Evolutionary conservation across 2,888 invertebrate species (phyloP).

Genomic region (Herminia tarsipennalis): DNA sequence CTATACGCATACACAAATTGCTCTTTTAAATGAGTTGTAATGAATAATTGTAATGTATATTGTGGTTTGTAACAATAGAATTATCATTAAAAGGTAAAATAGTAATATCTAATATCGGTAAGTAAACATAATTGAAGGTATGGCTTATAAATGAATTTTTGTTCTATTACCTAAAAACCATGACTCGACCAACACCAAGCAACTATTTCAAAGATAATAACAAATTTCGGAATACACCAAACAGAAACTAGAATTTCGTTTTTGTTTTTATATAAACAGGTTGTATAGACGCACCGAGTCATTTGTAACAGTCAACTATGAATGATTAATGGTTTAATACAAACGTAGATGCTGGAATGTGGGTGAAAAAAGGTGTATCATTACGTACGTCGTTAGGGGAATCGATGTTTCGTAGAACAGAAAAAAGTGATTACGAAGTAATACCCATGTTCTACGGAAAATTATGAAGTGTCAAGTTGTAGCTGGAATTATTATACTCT

Average conservation of each 20-base stretch:
- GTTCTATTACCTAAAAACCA: slow-evolving; percentile 2
- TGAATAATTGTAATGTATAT: too few species aligned
- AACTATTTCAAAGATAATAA: slow-evolving; percentile 29
- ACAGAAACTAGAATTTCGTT: slow-evolving; percentile 11
- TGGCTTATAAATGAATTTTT: background rate
- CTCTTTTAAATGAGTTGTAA: too few species aligned
- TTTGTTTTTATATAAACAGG: slow-evolving; percentile 30
- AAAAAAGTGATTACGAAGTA: slow-evolving; percentile 17
- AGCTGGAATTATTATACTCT: background rate
- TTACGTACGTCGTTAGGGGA: slow-evolving; percentile 31
- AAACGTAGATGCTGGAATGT: slow-evolving; percentile 15
- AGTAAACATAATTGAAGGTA: background rate
- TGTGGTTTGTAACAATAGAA: too few species aligned
- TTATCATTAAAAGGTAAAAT: too few species aligned
- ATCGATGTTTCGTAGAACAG: slow-evolving; percentile 19
- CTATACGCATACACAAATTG: too few species aligned
- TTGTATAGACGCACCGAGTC: slow-evolving; percentile 37
- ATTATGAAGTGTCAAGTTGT: slow-evolving; percentile 4
- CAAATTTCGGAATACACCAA: slow-evolving; percentile 10
- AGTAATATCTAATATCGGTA: too few species aligned
- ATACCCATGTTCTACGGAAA: slow-evolving; percentile 8
- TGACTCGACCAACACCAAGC: slow-evolving; percentile 8
- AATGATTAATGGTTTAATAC: slow-evolving; percentile 46
- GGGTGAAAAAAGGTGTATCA: slow-evolving; percentile 42
- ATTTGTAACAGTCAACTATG: slow-evolving; percentile 49